These are phyloP conservation scores for Chionomys nivalis DNA, from an alignment of 2,113 vertebrate species.

Conservation along the genomic window DNA sequence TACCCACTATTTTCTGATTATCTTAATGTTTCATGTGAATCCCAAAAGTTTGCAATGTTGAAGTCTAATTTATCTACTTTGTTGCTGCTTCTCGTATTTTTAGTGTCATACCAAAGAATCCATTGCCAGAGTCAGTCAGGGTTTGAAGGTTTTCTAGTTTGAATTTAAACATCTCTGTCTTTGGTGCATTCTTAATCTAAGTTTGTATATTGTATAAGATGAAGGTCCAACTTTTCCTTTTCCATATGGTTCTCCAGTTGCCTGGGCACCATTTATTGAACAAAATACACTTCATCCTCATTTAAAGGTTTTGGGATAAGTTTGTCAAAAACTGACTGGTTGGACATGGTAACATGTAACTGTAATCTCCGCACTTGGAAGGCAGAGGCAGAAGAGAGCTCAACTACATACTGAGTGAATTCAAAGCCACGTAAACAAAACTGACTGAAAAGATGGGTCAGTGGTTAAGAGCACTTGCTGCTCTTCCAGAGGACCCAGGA, in stretches of 20 bases:
- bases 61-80: background rate
- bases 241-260: background rate
- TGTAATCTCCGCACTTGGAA: background rate
- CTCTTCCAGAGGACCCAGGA: background rate
- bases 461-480: background rate
- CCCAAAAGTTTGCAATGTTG: slow-evolving; percentile 3
- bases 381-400: background rate
- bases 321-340: slow-evolving; percentile 6
- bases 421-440: background rate
- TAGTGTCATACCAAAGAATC: background rate
- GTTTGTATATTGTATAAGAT: background rate
- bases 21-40: background rate
- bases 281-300: background rate
- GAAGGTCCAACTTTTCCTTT: background rate
- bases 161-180: background rate
- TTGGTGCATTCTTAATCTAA: slow-evolving; percentile 11
- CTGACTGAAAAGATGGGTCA: background rate
- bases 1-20: background rate
- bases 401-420: background rate
- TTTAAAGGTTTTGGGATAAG: background rate
- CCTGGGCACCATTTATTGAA: background rate
- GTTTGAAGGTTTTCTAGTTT: background rate
- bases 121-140: background rate
- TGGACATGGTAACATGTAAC: background rate
- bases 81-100: background rate